Evolutionary conservation across 2,888 invertebrate genomes (phyloP).

Genomic region (Coelinius sp.): DNA sequence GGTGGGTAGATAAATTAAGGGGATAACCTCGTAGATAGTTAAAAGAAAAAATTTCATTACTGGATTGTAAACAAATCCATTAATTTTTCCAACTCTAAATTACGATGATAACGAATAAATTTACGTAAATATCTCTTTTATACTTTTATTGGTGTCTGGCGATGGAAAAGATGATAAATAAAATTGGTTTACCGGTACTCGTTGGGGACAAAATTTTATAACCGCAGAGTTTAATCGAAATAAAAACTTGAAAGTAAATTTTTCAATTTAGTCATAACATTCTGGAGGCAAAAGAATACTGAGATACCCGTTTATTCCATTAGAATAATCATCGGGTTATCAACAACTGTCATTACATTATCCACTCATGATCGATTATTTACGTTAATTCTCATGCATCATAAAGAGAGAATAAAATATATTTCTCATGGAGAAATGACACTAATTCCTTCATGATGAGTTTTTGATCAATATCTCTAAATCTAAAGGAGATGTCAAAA

Average conservation of each 20-base stretch:
- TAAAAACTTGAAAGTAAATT: not conserved
- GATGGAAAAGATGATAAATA: not conserved
- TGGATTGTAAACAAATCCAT: too few relatives aligned
- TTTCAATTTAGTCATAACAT: not conserved
- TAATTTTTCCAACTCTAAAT: not conserved
- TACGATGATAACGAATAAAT: not conserved
- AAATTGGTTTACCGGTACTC: not conserved
- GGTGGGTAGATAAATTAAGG: not conserved
- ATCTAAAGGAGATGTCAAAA: too few relatives aligned
- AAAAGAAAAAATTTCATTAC: too few relatives aligned
- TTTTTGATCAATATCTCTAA: not conserved
- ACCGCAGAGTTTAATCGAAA: not conserved
- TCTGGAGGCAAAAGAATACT: not conserved
- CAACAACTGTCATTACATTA: conserved; percentile 21
- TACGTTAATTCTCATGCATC: not conserved
- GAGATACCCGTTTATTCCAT: not conserved
- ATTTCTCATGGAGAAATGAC: not conserved
- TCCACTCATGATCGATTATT: conserved; percentile 18
- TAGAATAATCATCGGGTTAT: conserved; percentile 13
- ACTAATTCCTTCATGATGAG: too few relatives aligned
- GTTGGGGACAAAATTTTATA: not conserved
- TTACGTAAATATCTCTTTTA: not conserved
- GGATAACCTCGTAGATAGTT: too few relatives aligned
- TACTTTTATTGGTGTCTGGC: not conserved
- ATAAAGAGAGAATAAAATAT: not conserved